Base-by-base conservation (phyloP, 2,113 vertebrate species). In the Ceyx cyanopectus region DNA sequence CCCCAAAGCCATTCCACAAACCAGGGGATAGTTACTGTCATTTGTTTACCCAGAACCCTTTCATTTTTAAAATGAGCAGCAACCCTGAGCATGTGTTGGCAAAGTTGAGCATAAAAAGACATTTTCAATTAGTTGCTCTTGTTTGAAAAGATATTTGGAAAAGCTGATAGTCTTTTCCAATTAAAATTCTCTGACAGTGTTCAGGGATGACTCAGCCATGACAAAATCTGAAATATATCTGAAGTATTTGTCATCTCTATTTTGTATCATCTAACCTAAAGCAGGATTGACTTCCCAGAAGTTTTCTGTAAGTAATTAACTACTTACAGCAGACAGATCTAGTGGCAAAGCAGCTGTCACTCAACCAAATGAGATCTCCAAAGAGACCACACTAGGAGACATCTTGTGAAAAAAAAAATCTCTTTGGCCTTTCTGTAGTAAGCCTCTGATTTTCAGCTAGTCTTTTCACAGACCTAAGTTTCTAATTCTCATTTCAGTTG, bases 11-110 rank as follows among this genome's bases (percentile, higher is more conserved):
- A 54, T 41, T 62, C 68, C 51, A 82, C 30, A 80, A 1, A 16
- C 70, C 46, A 54, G 9, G 18, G 20, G 6, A 62, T 12, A 63
- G 43, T 72, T 74, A 40, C 9, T 73, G 78, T 18, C 0, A 0
- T 73, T 66, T 66, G 9, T 75, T 85, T 73, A 80, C 16, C 63
- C 77, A 19, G 17, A 85, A 63, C 2, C 10, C 77, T 74, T 51
- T n/a, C 1, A 30, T 85, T 83, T 61, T 65, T 46, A 34, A 68
- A 67, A 51, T n/a, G 21, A 84, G 61, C 30, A 58, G 30, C 30
- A 67, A 53, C n/a, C 74, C 17, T 23, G 29, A 78, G 10, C 0
- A 1, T 0, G 0, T 62, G 21, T 34, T 72, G 41, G 70, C 46
- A 57, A 79, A 80, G 15, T 14, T 82, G 18, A 90, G 16, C 19